A percentile compares a stretch with the other conserved stretches of the same genome.
Evolutionary conservation across 2,888 invertebrate genomes (phyloP).

Genomic region (Monopis laevigella): DNA sequence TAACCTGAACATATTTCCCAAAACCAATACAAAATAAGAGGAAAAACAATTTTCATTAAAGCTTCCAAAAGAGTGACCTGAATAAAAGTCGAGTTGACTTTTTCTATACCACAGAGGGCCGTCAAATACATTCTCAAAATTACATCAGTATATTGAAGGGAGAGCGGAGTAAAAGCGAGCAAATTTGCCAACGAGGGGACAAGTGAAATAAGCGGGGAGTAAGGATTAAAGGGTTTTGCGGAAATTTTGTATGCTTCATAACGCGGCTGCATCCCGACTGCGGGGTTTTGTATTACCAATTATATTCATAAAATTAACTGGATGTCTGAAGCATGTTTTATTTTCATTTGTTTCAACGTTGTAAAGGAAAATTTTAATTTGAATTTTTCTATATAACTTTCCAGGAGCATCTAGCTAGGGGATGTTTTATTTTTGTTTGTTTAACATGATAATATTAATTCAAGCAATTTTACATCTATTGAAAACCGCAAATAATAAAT

Average conservation of each 20-base stretch:
- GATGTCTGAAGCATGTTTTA: constrained; percentile 18
- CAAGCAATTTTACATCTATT: too few species aligned
- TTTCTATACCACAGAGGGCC: constrained; percentile 4
- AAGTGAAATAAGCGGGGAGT: constrained; percentile 59
- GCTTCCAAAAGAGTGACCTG: constrained; percentile 3
- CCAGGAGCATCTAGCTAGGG: too few species aligned
- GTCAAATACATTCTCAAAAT: constrained; percentile 35
- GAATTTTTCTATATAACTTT: too few species aligned
- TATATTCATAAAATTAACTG: constrained; percentile 55
- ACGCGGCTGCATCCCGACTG: constrained; percentile 41
- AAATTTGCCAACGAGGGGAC: constrained; percentile 51
- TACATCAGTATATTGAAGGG: constrained; percentile 38
- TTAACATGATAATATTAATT: too few species aligned
- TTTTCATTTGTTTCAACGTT: too few species aligned
- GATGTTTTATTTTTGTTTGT: too few species aligned
- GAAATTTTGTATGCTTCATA: constrained; percentile 60
- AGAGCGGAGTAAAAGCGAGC: constrained; percentile 24
- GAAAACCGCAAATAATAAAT: constrained; percentile 5
- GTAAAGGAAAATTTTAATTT: too few species aligned
- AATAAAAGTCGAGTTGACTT: constrained; percentile 1
- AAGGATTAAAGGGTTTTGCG: constrained; percentile 60
- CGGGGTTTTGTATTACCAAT: constrained; percentile 64
- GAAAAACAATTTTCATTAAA: too few species aligned
- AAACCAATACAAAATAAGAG: too few species aligned
- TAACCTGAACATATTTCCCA: too few species aligned